Conservation (phyloP, 1,140 invertebrate species). For the Maniola jurtina region DNA sequence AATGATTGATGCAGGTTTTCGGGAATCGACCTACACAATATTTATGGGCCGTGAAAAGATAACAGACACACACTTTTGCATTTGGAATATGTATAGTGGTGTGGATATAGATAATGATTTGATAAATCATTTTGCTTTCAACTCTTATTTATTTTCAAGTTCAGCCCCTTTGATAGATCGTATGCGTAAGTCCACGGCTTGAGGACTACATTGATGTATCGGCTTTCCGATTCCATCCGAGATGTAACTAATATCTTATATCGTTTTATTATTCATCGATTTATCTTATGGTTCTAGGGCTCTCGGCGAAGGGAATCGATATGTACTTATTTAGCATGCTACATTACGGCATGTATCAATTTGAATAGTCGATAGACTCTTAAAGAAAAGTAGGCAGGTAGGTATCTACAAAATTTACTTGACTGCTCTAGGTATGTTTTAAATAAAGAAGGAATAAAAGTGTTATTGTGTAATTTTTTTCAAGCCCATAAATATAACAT, state of each 20-base stretch:
- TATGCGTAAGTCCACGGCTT: not conserved
- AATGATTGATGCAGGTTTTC: too few relatives aligned
- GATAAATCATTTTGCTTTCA: not conserved
- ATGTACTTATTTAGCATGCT: not conserved
- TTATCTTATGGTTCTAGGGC: not conserved
- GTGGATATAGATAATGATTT: not conserved
- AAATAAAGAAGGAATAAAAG: too few relatives aligned
- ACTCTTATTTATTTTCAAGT: not conserved
- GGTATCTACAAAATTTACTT: too few relatives aligned
- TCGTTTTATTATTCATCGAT: conserved; percentile 9
- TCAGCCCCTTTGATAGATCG: not conserved
- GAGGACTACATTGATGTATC: not conserved
- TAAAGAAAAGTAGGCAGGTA: too few relatives aligned
- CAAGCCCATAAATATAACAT: too few relatives aligned
- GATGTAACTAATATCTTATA: not conserved
- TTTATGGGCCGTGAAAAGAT: too few relatives aligned
- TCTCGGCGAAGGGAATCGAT: not conserved
- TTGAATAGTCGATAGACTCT: too few relatives aligned
- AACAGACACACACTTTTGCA: too few relatives aligned
- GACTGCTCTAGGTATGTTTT: too few relatives aligned
- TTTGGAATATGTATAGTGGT: too few relatives aligned
- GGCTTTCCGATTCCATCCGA: not conserved
- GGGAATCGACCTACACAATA: too few relatives aligned
- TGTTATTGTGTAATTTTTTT: too few relatives aligned
- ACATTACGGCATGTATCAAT: not conserved